A percentile compares a stretch with the other conserved stretches of the same genome.
Conservation (phyloP, 1,140 invertebrate species). For the Lineus longissimus region DNA sequence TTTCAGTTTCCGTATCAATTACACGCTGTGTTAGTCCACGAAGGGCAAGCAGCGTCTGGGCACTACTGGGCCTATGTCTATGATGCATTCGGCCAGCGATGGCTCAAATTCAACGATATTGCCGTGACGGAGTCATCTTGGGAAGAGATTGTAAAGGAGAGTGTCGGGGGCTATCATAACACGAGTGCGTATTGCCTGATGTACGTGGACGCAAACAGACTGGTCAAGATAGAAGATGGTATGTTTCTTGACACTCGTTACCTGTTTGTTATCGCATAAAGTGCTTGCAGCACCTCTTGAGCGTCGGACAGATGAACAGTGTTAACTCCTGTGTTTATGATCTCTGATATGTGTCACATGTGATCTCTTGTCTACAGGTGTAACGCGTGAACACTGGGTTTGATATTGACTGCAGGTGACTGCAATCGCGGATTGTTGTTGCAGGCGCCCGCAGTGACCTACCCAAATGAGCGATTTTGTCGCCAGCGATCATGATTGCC, state of each 20-base stretch:
- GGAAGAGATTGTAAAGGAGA: constrained; percentile 56
- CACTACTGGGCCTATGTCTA: constrained; percentile 60
- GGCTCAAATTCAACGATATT: constrained; percentile 59
- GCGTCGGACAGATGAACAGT: too few relatives aligned
- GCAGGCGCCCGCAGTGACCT: too few relatives aligned
- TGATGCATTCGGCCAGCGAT: constrained; percentile 33
- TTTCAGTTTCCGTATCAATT: constrained; percentile 52
- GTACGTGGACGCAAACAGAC: constrained; percentile 52
- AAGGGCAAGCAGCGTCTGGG: constrained; percentile 58
- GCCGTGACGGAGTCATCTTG: constrained; percentile 55
- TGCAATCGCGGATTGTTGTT: too few relatives aligned
- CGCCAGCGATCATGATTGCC: too few relatives aligned
- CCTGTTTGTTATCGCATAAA: too few relatives aligned
- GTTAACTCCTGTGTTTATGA: too few relatives aligned
- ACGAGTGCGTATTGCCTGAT: constrained; percentile 58
- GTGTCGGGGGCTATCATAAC: constrained; percentile 57
- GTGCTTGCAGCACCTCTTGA: too few relatives aligned
- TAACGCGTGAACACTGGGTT: too few relatives aligned
- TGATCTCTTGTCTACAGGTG: too few relatives aligned
- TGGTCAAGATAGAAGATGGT: background rate
- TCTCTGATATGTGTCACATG: too few relatives aligned
- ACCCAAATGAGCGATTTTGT: too few relatives aligned
- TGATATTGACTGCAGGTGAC: too few relatives aligned
- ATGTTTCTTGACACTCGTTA: background rate
- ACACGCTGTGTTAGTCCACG: constrained; percentile 59